phyloP scores from a whole-genome alignment of 2,113 vertebrate genomes.

The Scatophagus argus region DNA sequence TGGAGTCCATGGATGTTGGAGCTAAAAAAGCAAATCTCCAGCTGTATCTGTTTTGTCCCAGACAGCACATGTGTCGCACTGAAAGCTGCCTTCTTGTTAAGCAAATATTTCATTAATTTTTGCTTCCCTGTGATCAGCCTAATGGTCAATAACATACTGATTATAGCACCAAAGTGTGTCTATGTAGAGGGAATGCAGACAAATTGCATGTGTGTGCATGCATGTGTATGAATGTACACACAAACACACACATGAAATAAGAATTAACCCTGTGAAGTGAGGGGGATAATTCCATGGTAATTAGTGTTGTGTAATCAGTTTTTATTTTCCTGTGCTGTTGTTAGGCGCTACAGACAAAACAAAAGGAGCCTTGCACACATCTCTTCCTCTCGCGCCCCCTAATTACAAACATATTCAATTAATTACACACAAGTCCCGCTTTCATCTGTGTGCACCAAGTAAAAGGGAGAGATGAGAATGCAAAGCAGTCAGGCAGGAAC shows the following conservation, averaged over 20 bases:
- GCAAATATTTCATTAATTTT: slow-evolving; percentile 45
- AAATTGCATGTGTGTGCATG: slow-evolving; percentile 9
- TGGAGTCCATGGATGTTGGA: not conserved
- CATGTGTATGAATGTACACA: not conserved
- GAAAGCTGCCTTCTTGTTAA: slow-evolving; percentile 4
- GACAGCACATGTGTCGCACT: not conserved
- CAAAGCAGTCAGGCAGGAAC: slow-evolving; percentile 60
- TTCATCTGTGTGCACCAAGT: slow-evolving; percentile 66
- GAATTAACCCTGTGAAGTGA: slow-evolving; percentile 80
- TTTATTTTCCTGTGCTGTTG: slow-evolving; percentile 77
- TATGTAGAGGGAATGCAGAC: not conserved
- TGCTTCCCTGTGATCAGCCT: slow-evolving; percentile 25
- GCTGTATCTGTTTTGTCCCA: not conserved
- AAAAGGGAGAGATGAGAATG: slow-evolving; percentile 60
- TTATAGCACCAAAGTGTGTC: slow-evolving; percentile 9
- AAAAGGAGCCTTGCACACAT: slow-evolving; percentile 73
- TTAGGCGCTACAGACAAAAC: slow-evolving; percentile 78
- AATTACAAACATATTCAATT: slow-evolving; percentile 87
- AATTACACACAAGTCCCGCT: slow-evolving; percentile 81
- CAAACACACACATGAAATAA: slow-evolving; percentile 36
- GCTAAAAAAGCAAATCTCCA: slow-evolving; percentile 19
- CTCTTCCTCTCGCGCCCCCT: slow-evolving; percentile 72
- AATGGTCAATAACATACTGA: slow-evolving; percentile 39
- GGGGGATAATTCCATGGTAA: slow-evolving; percentile 80
- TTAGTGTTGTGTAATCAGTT: slow-evolving; percentile 84